Evolutionary conservation across 2,113 vertebrate species (phyloP), one percentile per base, ranked within the genome.

Genomic region (Mastomys natalensis): DNA sequence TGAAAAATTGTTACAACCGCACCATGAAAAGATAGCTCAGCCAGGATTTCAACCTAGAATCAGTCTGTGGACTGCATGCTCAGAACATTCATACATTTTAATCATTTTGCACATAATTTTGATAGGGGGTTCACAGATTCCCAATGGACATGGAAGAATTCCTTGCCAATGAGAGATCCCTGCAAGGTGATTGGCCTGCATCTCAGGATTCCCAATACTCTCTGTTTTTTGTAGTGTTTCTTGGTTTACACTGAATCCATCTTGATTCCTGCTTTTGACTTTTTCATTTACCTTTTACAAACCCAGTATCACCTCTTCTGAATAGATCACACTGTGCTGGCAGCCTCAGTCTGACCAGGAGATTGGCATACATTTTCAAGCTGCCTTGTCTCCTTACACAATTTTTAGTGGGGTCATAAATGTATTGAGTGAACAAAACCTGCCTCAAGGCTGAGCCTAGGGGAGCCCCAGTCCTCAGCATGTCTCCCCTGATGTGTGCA

Each of bases 211-310:
- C 21, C 74, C 21, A 70, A 24, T 92, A 45, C 53, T 74, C 51
- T 66, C 72, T 76, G 55, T 55, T 26, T 31, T 87, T 85, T 12
- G 60, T 53, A 84, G 37, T 84, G 2, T 81, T 80, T 13, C 1
- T 3, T 48, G 48, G 78, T 89, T 93, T 97, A 76, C 94, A 94
- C 80, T 80, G 92, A 96, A 96, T 95, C 68, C 86, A 40, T 94
- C 88, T 97, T 88, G 88, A 43, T 87, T 97, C 90, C 84, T 94
- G 37, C 37, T 89, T 51, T 94, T 87, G 89, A 91, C 92, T 97
- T 97, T 86, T 96, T 95, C 94, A 77, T 93, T 96, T 21, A 11
- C 91, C 96, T 97, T 84, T 55, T 95, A 55, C 94, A 98, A 98
- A 96, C 0, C 58, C 97, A 95, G 96, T 94, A n/a, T 80, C 85